Evolutionary conservation across 2,113 vertebrate species (phyloP), one percentile per base, ranked within the genome.

Genomic region (Loxodonta africana): DNA sequence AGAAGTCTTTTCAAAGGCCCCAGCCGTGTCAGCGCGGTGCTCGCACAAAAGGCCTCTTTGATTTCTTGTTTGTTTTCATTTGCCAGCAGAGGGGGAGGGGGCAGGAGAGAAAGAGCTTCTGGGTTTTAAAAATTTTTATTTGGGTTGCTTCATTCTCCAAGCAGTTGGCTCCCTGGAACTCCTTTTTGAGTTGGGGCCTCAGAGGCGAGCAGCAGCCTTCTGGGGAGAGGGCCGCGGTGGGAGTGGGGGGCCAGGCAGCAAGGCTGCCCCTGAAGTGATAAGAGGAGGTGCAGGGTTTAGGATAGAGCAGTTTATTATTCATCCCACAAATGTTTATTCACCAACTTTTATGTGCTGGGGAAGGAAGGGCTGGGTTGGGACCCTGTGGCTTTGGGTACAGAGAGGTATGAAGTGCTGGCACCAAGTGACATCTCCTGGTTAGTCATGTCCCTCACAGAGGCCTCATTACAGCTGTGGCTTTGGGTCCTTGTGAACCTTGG

Each of bases 11-110:
- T 98, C 97, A 98, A 96, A 98, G 96, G 96, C 97, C 90, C 94
- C 92, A 97, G 97, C 96, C 96, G 94, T 98, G 97, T 98, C 98
- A 98, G 97, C 69, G 90, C 93, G 26, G 92, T 44, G 83, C 97
- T 85, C 9, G 1, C 95, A 98, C 97, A 98, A 97, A 98, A 98
- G 97, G 93, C 96, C 94, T 92, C 96, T 98, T 98, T 98, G 97
- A 98, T 97, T 97, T 97, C 97, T 96, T 98, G 98, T 98, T 98
- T 98, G 98, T 98, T 98, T 98, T 98, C 98, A 97, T 98, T 98
- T 98, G 97, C 97, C 96, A 90, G 93, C 1, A 5, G 94, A 96
- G 97, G 96, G 96, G 96, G 96, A 95, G 95, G 96, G 97, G 98
- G 95, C 96, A n/a, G 92, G 96, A 95, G 96, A 97, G 92, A 98